Conservation (phyloP, 1,140 invertebrate genomes). For the Ladona fulva region DNA sequence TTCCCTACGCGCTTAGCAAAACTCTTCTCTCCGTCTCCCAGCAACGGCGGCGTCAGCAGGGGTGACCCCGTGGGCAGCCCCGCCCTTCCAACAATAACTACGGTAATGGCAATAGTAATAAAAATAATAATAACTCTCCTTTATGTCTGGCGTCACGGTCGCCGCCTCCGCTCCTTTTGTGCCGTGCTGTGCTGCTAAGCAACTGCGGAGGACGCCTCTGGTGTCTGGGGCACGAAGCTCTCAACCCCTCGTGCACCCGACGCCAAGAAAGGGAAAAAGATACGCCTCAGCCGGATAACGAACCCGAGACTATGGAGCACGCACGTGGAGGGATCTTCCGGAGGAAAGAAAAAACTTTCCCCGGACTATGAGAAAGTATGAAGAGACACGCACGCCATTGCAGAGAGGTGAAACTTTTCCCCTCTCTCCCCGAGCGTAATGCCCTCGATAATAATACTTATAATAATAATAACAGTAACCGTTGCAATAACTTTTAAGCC, state of each 20-base stretch:
- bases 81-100: background rate
- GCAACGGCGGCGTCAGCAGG: no score
- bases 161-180: background rate
- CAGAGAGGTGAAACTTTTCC: background rate
- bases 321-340: no score
- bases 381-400: background rate
- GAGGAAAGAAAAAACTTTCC: no score
- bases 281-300: background rate
- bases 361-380: background rate
- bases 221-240: background rate
- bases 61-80: background rate
- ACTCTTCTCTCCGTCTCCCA: no score
- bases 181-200: background rate
- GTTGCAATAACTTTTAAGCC: conserved; percentile 9
- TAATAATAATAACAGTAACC: conserved; percentile 10
- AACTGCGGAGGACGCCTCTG: background rate
- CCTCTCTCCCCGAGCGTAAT: background rate
- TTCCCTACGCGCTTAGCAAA: no score
- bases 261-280: background rate
- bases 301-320: background rate
- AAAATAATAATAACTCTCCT: background rate
- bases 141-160: background rate
- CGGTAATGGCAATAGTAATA: background rate
- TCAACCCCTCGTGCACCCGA: no score
- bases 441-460: background rate